Evolutionary conservation across 1,140 invertebrate species (phyloP).

Genomic region (Nautilus pompilius): DNA sequence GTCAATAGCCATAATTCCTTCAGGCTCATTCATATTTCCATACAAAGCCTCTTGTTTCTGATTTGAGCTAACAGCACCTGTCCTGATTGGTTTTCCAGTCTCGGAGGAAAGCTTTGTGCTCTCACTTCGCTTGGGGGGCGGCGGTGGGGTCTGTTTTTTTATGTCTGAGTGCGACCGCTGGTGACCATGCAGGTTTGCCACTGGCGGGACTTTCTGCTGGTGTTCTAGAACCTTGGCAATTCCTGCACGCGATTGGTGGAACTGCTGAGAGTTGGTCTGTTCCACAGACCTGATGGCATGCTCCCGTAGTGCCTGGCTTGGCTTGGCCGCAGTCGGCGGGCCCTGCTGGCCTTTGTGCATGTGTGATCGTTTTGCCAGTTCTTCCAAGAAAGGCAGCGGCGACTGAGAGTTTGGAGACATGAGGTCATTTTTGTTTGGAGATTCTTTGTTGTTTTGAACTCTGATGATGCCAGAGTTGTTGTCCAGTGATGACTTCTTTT

Average conservation of each 20-base stretch:
- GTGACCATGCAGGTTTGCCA: conserved; percentile 4
- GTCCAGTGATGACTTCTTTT: background rate
- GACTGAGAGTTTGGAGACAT: conserved; percentile 7
- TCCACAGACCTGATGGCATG: conserved; percentile 2
- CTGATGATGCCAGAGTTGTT: background rate
- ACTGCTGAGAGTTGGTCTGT: background rate
- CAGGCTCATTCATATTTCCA: conserved; percentile 27
- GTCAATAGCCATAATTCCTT: conserved; percentile 44
- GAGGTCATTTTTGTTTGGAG: background rate
- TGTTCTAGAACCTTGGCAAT: background rate
- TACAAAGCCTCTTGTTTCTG: conserved; percentile 27
- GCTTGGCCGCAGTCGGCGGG: conserved; percentile 8
- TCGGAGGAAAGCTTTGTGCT: conserved; percentile 36
- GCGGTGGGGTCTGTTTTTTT: conserved; percentile 15
- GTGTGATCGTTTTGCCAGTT: conserved; percentile 15
- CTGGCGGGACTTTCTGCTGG: background rate
- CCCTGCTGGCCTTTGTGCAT: background rate
- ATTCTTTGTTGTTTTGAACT: background rate
- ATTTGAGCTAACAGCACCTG: background rate
- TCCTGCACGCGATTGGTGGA: background rate
- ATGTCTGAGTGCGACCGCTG: conserved; percentile 8
- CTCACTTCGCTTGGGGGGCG: conserved; percentile 26
- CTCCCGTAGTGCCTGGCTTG: conserved; percentile 7
- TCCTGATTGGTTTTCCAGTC: background rate
- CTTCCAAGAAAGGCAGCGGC: conserved; percentile 24